Evolutionary conservation across 1,140 invertebrate species (phyloP), one percentile per base, ranked within the genome.

Genomic region (Ptiloglossa arizonensis): DNA sequence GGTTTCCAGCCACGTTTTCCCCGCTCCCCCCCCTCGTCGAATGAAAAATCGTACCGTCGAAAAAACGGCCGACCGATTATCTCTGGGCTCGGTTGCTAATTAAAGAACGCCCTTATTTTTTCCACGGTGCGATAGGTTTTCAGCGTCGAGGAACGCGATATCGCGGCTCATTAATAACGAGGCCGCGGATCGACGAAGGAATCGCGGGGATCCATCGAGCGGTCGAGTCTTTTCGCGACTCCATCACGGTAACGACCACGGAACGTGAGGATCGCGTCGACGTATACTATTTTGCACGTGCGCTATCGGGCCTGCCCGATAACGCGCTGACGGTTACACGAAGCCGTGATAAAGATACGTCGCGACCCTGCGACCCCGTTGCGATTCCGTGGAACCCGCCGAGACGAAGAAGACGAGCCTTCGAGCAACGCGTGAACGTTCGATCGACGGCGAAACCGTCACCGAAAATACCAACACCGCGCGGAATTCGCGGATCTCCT

Each of bases 251-350:
- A 59, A 68, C 35, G 48, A 72, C 59, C 63, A 17, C 15, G 54
- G 82, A 87, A 78, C 79, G 76, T 71, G 77, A 83, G 72, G 83
- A 71, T 86, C 85, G 17, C 48, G 76, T 82, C 73, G 69, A 56
- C 54, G 83, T 80, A 89, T 87, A 89, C 86, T 88, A 88, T 90
- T 90, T 90, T 88, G 87, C 87, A 89, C 89, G 90, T 88, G 89
- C 85, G 82, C 83, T 88, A 89, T 89, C 90, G 79, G 63, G 38
- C 77, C n/a, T 63, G 56, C n/a, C 15, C 68, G 83, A 87, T 82
- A 79, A 74, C 70, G 57, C 79, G 76, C 60, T 82, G 83, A 66
- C 84, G 86, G 78, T 87, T 88, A 89, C 82, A 90, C 85, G 86
- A 79, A 84, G 81, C 80, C 80, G 72, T 73, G 90, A 91, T 91